Evolutionary conservation across 2,113 vertebrate species (phyloP), one percentile per base, ranked within the genome.

Genomic region (Nothocercus julius): DNA sequence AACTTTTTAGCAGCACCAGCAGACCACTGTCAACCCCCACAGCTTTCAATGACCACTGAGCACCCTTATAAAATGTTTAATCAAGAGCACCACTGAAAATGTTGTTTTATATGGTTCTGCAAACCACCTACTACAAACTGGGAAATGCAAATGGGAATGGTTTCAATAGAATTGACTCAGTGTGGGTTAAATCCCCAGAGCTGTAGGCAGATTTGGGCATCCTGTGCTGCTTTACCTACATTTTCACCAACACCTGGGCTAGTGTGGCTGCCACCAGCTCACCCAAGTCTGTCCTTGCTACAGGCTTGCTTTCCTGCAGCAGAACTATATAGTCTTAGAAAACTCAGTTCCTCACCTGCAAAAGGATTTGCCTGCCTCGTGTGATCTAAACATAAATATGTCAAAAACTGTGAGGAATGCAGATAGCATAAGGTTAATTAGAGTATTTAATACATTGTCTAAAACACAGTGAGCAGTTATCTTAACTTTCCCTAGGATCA

Each of bases 1-100:
- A 95, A 95, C 96, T 82, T 97, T 96, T 85, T 87, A 94, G 94
- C 74, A 94, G 89, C 70, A 93, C 86, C 70, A 96, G 47, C 83
- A 89, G 91, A 91, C 91, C 89, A 94, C 86, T 95, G 81, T 96
- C 94, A 95, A 95, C 83, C 53, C 86, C 89, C 70, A 84, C 91
- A 89, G 94, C 93, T 96, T 96, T 96, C 86, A 89, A 93, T 92
- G 77, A 74, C 62, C 84, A 84, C 28, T 51, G 36, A 79, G 86
- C 58, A 32, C 84, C 80, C 62, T 70, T 93, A 79, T 92, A 95
- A 96, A 92, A 92, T 36, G 53, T 89, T 75, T 79, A 69, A 96
- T 94, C 78, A 92, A 93, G 95, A 92, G 81, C 58, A 87, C 84
- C 77, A 91, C 87, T 94, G 91, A 92, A 67, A 87, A 93, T 74